Evolutionary conservation across 2,797 vertebrate species (phyloP), one percentile per base, ranked within the genome.

Genomic region (Pterois miles): DNA sequence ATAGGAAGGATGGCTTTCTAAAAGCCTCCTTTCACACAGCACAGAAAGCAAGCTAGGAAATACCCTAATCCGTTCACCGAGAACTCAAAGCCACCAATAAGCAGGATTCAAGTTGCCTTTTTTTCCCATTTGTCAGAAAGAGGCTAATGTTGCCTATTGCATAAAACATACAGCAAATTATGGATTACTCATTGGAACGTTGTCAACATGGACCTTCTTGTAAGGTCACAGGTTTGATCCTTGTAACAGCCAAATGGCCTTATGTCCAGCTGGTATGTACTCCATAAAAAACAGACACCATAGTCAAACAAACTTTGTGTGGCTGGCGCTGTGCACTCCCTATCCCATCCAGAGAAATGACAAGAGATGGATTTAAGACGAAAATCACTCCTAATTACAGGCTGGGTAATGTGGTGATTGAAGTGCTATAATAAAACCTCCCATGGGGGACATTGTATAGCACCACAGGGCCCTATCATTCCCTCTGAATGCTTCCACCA

Each of bases 391-490:
- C 71, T 87, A 77, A 86, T 89, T 79, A 83, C 40, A 80, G 65
- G 54, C 65, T 25, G 71, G 67, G 40, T 79, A 57, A 84, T 70
- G 69, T 81, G 86, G 62, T 78, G 72, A 88, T 71, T 84, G 79
- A 89, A 70, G 65, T 58, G 52, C 75, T 86, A 66, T 74, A 85
- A 78, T 74, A 76, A 81, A 76, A 62, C 23, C 31, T 82, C 82
- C 79, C 71, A 48, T 36, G 74, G 84, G 80, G 54, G 65, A 75
- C 57, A 80, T 29, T 59, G 40, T 82, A 84, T 74, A 80, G 53
- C 68, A 72, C 84, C 74, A 67, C 56, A 34, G 57, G 68, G 68
- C 48, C 31, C 33, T 20, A 33, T 74, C 56, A 64, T 66, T 66
- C n/a, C 22, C 29, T 48, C 64, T 65, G 40, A 83, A 76, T 60